phyloP scores from a whole-genome alignment of 2,113 vertebrate species.

The Triplophysa rosa region DNA sequence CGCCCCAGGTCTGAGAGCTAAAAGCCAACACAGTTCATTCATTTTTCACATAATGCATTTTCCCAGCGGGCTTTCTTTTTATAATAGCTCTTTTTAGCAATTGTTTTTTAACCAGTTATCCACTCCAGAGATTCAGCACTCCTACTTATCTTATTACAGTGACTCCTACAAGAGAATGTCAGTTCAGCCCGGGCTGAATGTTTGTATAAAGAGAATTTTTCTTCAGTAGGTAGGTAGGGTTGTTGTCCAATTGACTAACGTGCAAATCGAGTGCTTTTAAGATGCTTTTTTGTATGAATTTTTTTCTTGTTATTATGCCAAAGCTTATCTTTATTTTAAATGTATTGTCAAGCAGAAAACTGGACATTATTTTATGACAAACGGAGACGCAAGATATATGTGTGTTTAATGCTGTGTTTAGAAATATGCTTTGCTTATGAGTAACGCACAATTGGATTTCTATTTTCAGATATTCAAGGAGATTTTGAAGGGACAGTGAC shows the following conservation, averaged over 20 bases:
- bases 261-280: background rate
- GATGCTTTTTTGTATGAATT: constrained; percentile 41
- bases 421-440: constrained; percentile 48
- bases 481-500: constrained; percentile 53
- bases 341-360: background rate
- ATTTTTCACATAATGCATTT: background rate
- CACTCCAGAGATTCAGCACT: constrained; percentile 18
- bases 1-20: background rate
- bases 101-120: constrained; percentile 16
- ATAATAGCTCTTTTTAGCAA: background rate
- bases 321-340: constrained; percentile 45
- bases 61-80: background rate
- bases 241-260: background rate
- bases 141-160: constrained; percentile 2
- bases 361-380: background rate
- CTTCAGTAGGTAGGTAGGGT: background rate
- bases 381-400: background rate
- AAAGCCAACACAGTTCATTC: background rate
- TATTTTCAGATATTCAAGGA: constrained; percentile 56
- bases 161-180: background rate
- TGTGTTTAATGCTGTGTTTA: constrained; percentile 5
- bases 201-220: constrained; percentile 36
- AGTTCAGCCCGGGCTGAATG: background rate
- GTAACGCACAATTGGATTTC: constrained; percentile 44
- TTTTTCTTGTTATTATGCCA: constrained; percentile 53